Evolutionary conservation across 2,797 vertebrate species (phyloP).

Genomic region (Sebastes oblongus): DNA sequence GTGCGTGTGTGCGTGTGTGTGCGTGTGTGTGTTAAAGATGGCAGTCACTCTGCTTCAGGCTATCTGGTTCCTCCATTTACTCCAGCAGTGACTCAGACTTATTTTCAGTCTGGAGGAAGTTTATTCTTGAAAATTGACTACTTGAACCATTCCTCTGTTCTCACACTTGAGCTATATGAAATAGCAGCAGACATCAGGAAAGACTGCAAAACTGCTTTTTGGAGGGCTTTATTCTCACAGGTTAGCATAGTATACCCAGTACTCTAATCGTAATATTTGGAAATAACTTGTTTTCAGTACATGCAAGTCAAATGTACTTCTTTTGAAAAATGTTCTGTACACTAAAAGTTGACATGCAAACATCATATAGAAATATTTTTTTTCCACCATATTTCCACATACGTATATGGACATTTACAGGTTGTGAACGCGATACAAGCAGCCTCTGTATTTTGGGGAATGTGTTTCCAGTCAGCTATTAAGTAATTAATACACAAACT

Average conservation of each 20-base stretch:
- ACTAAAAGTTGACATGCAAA: neutral
- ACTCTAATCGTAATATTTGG: neutral
- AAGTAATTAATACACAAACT: neutral
- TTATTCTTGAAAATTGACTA: constrained; percentile 11
- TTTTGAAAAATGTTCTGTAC: neutral
- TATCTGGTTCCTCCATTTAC: neutral
- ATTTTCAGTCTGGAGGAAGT: constrained; percentile 4
- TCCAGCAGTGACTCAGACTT: constrained; percentile 12
- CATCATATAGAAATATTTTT: neutral
- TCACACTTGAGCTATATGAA: neutral
- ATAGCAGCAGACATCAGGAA: neutral
- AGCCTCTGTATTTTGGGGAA: neutral
- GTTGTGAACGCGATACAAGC: neutral
- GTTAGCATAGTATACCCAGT: neutral
- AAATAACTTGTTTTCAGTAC: neutral
- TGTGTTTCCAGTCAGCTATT: too few relatives aligned
- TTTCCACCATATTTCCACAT: neutral
- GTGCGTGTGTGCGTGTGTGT: neutral
- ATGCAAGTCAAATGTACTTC: neutral
- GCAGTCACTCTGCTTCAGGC: constrained; percentile 1
- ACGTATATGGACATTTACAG: neutral
- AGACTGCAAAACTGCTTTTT: neutral
- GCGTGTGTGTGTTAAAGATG: neutral
- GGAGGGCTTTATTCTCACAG: too few relatives aligned
- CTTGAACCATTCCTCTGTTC: neutral